These are phyloP conservation scores for Notechis scutatus DNA, from an alignment of 2,113 vertebrate genomes.

Conservation along the genomic window DNA sequence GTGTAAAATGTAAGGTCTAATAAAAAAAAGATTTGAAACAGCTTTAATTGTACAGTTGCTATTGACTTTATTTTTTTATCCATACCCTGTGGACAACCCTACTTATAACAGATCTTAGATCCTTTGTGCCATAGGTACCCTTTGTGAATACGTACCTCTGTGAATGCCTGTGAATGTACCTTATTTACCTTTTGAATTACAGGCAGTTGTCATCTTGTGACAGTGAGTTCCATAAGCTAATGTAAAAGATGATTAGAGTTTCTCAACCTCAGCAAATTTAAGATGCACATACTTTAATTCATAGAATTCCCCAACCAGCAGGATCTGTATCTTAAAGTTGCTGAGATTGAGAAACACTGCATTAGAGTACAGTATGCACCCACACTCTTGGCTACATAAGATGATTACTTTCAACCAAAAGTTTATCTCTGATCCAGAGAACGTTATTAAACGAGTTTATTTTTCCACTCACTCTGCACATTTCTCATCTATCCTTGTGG, in stretches of 20 bases:
- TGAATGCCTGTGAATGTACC: not conserved
- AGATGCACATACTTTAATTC: not conserved
- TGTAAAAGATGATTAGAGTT: not conserved
- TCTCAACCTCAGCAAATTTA: not conserved
- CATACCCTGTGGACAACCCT: not conserved
- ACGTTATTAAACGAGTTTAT: not conserved
- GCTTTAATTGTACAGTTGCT: not conserved
- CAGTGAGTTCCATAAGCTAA: not conserved
- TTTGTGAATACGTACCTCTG: too few species aligned
- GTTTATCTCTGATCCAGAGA: not conserved
- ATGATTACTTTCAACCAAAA: not conserved
- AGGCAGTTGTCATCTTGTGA: not conserved
- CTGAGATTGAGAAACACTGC: not conserved
- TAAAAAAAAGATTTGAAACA: not conserved
- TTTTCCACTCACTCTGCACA: not conserved
- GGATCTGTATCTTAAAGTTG: not conserved
- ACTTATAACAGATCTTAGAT: not conserved
- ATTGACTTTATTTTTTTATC: not conserved
- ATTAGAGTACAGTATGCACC: not conserved
- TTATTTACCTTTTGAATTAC: not conserved
- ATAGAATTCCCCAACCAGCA: not conserved
- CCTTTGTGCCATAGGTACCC: too few species aligned
- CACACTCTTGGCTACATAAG: not conserved
- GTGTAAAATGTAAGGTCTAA: too few species aligned
- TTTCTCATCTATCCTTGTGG: not conserved